phyloP scores from a whole-genome alignment of 2,888 invertebrate genomes.

The Chloroclystis v-ata region DNA sequence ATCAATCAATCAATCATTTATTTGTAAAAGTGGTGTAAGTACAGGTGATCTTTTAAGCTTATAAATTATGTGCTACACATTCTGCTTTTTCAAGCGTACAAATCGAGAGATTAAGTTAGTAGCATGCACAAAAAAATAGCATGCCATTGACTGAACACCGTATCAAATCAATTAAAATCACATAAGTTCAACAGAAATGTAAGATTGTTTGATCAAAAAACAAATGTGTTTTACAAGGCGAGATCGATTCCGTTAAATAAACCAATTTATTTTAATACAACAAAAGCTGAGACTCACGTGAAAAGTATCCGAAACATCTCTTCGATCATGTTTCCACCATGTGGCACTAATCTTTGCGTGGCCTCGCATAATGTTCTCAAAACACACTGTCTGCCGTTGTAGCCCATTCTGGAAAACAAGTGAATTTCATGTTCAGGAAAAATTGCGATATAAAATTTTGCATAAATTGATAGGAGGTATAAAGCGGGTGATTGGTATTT shows the following conservation, averaged over 20 bases:
- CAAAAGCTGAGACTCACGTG: conserved; percentile 71
- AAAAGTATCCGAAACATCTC: conserved; percentile 84
- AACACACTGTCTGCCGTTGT: conserved; percentile 84
- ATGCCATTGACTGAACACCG: too few species aligned
- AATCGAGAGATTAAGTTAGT: too few species aligned
- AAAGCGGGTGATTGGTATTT: background rate
- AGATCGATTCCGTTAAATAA: background rate
- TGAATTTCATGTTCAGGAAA: background rate
- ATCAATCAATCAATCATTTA: too few species aligned
- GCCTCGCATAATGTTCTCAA: conserved; percentile 86
- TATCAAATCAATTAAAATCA: too few species aligned
- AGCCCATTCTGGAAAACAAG: conserved; percentile 82
- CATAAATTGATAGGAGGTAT: conserved; percentile 4
- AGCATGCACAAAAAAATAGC: too few species aligned
- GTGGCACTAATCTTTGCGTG: conserved; percentile 79
- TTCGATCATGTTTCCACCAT: conserved; percentile 81
- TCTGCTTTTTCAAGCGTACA: too few species aligned
- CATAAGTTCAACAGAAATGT: too few species aligned
- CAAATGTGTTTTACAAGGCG: background rate
- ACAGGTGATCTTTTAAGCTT: too few species aligned
- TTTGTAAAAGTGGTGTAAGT: too few species aligned
- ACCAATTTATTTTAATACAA: background rate
- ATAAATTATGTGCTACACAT: too few species aligned
- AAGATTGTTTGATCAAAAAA: too few species aligned
- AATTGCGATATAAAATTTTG: conserved; percentile 1